Conservation (phyloP, 92 coral and sea anemone species). For the Zoanthus solanderi region DNA sequence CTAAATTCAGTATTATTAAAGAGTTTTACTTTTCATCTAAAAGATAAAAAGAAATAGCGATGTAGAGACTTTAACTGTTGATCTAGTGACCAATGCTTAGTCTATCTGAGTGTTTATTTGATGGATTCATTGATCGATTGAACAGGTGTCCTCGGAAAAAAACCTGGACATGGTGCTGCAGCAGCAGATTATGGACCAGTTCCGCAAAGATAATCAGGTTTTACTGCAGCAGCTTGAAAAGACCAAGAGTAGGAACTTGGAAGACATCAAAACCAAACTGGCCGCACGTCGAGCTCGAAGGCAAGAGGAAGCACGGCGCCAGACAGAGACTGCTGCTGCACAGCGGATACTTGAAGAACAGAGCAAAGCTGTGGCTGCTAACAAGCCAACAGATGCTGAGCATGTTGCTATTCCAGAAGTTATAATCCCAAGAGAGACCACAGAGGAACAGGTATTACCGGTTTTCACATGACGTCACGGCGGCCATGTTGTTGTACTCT, state of each 20-base stretch:
- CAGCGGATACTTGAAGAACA: conserved; percentile 97
- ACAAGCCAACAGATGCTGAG: conserved; percentile 89
- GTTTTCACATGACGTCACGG: no score
- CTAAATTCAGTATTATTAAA: no score
- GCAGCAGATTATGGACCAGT: conserved; percentile 98
- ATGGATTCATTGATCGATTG: not conserved
- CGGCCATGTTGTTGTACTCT: no score
- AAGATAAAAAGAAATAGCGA: no score
- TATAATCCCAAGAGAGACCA: conserved; percentile 84
- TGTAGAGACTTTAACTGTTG: no score
- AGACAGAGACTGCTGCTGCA: conserved; percentile 92
- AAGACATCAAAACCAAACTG: conserved; percentile 93
- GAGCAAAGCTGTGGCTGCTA: conserved; percentile 91
- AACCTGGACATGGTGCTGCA: conserved; percentile 95
- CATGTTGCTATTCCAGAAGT: conserved; percentile 91
- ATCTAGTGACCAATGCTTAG: no score
- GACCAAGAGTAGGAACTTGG: conserved; percentile 78
- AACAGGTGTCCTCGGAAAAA: conserved; percentile 73
- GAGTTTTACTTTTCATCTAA: no score
- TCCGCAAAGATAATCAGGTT: conserved; percentile 91
- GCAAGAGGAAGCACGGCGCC: conserved; percentile 96
- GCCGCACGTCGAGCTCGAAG: conserved; percentile 99
- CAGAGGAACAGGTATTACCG: conserved; percentile 85
- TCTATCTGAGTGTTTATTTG: not conserved
- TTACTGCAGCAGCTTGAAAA: conserved; percentile 81